Evolutionary conservation across 1,140 invertebrate species (phyloP).

Genomic region (Heliconius hewitsoni): DNA sequence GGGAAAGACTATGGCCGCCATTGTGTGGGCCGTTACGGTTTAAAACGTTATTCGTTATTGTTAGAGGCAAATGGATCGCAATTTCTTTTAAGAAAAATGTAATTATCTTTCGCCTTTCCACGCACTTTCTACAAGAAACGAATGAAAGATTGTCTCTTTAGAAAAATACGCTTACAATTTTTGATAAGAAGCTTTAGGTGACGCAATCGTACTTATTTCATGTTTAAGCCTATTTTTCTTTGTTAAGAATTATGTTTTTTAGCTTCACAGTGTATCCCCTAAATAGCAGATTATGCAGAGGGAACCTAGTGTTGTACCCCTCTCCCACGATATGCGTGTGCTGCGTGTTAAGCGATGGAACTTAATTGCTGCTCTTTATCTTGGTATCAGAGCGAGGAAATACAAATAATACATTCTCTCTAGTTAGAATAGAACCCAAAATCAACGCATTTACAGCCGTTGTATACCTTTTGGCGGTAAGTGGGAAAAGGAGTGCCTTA

Average conservation of each 20-base stretch:
- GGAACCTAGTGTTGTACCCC: too few relatives aligned
- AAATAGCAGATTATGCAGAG: not conserved
- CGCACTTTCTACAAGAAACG: not conserved
- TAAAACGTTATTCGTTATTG: constrained; percentile 7
- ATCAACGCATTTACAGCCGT: too few relatives aligned
- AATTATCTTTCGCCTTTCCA: constrained; percentile 6
- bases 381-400: too few relatives aligned
- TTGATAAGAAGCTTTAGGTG: not conserved
- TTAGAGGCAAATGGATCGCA: constrained; percentile 8
- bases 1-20: not conserved
- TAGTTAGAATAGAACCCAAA: too few relatives aligned
- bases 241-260: not conserved
- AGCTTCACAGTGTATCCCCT: not conserved
- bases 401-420: too few relatives aligned
- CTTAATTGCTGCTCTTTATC: too few relatives aligned
- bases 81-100: constrained; percentile 9
- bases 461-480: too few relatives aligned
- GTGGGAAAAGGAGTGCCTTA: too few relatives aligned
- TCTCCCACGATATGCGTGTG: too few relatives aligned
- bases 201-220: not conserved
- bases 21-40: not conserved
- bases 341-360: too few relatives aligned
- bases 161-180: not conserved
- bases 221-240: not conserved
- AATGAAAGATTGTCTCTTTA: not conserved